Percentiles rank a stretch among this genome's conserved stretches.
Evolutionary conservation across 2,113 vertebrate species (phyloP).

Genomic region (Gadus macrocephalus): DNA sequence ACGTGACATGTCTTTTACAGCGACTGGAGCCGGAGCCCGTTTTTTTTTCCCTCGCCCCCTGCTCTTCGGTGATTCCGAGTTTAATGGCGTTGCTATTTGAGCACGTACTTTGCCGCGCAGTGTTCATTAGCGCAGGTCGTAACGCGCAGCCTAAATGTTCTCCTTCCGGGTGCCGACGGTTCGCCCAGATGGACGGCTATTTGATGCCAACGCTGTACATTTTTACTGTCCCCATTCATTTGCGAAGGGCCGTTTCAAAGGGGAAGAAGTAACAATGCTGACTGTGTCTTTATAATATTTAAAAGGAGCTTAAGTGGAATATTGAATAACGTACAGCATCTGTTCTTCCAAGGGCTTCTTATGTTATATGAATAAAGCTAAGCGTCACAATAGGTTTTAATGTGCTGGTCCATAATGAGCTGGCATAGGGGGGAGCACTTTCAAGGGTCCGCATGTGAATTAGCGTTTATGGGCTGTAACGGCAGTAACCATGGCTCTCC

Average conservation of each 20-base stretch:
- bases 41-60: neutral
- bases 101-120: slow-evolving; percentile 47
- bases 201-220: slow-evolving; percentile 56
- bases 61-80: slow-evolving; percentile 31
- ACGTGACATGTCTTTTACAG: slow-evolving; percentile 66
- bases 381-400: slow-evolving; percentile 63
- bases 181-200: slow-evolving; percentile 59
- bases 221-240: slow-evolving; percentile 65
- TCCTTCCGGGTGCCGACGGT: slow-evolving; percentile 61
- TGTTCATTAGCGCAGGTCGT: slow-evolving; percentile 66
- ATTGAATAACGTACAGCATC: slow-evolving; percentile 68
- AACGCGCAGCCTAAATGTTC: slow-evolving; percentile 57
- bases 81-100: slow-evolving; percentile 60
- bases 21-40: slow-evolving; percentile 46
- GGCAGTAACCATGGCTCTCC: slow-evolving; percentile 59
- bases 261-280: slow-evolving; percentile 32
- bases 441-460: slow-evolving; percentile 61
- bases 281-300: slow-evolving; percentile 57
- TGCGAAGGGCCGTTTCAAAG: slow-evolving; percentile 48
- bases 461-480: slow-evolving; percentile 67
- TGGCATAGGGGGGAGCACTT: slow-evolving; percentile 60
- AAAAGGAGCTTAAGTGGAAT: slow-evolving; percentile 65
- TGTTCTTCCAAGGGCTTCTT: slow-evolving; percentile 63
- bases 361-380: slow-evolving; percentile 68
- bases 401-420: slow-evolving; percentile 68